Percentiles rank a stretch among this genome's conserved stretches.
Conservation (phyloP, 2,888 invertebrate species). For the Sarcophaga caerulescens region DNA sequence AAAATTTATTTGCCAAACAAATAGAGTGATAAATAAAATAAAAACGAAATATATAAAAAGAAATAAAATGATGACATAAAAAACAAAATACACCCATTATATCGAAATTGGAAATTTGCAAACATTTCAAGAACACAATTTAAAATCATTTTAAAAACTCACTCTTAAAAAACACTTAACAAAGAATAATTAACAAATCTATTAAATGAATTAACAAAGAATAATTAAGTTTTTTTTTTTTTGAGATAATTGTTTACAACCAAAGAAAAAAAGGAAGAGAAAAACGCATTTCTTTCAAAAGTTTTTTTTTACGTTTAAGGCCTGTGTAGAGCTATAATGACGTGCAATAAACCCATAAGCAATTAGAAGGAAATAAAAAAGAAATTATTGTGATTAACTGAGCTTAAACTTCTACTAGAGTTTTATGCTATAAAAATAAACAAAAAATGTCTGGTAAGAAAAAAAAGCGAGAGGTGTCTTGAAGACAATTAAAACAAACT, state of each 20-base stretch:
- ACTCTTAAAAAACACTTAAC: not conserved
- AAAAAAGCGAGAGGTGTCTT: no score
- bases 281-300: no score
- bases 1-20: slow-evolving; percentile 41
- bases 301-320: no score
- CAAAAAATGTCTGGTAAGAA: no score
- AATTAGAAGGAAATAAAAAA: not conserved
- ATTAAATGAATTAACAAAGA: not conserved
- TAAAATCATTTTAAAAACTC: not conserved
- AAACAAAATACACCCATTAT: slow-evolving; percentile 5
- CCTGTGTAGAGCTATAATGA: not conserved
- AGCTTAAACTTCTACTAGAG: no score
- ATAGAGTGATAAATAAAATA: slow-evolving; percentile 16
- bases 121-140: no score
- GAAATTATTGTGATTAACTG: not conserved
- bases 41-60: no score
- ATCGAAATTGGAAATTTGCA: not conserved
- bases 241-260: not conserved
- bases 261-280: no score
- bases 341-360: not conserved
- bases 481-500: no score
- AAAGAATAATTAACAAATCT: not conserved
- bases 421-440: no score
- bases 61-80: slow-evolving; percentile 19
- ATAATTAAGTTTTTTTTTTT: not conserved